Percentiles rank a stretch among this genome's conserved stretches.
Conservation (phyloP, 2,888 invertebrate species). For the Fragum whitleyi region DNA sequence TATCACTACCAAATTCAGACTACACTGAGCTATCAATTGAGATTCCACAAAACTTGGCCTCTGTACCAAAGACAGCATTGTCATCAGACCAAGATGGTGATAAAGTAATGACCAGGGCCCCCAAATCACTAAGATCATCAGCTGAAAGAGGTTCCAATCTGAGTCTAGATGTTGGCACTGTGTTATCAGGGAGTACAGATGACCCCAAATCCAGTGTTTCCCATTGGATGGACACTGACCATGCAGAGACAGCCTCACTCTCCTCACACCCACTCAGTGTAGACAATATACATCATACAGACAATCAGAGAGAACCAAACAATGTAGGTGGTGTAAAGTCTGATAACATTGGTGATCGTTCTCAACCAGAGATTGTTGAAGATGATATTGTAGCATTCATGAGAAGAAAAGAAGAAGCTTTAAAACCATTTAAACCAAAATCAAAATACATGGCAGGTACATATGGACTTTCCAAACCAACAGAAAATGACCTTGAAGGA, state of each 20-base stretch:
- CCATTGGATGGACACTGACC: constrained; percentile 24
- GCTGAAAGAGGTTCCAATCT: constrained; percentile 32
- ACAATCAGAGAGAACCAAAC: background rate
- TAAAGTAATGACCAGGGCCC: constrained; percentile 15
- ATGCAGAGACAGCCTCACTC: constrained; percentile 32
- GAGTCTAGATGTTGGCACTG: constrained; percentile 49
- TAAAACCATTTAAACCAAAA: constrained; percentile 58
- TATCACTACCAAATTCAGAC: constrained; percentile 36
- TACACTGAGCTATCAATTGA: constrained; percentile 48
- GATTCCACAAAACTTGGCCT: constrained; percentile 31
- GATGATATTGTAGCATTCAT: constrained; percentile 42
- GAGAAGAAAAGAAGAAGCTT: constrained; percentile 58
- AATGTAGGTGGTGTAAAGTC: background rate
- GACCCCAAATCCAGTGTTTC: constrained; percentile 45
- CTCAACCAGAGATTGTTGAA: constrained; percentile 15
- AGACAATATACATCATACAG: background rate
- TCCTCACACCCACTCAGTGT: constrained; percentile 42
- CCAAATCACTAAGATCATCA: constrained; percentile 48
- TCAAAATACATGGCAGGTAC: constrained; percentile 45
- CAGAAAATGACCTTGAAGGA: constrained; percentile 1
- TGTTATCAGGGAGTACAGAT: constrained; percentile 59
- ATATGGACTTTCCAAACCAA: background rate
- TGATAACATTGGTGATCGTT: background rate
- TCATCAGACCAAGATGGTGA: constrained; percentile 29
- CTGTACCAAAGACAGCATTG: constrained; percentile 44